Conservation (phyloP, 2,797 vertebrate species). For the Crocodylus rhombifer region DNA sequence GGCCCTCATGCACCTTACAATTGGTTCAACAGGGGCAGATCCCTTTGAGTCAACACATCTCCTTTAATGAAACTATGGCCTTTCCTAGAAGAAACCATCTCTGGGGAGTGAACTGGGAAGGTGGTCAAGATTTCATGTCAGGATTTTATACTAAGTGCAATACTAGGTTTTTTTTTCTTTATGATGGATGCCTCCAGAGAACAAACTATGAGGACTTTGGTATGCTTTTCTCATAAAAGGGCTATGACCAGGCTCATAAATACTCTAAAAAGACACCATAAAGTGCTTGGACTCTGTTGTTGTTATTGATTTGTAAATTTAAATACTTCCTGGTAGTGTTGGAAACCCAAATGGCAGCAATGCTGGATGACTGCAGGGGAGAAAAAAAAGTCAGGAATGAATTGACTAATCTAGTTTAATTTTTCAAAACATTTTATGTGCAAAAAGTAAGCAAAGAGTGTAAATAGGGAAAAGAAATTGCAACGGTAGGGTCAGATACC, state of each 20-base stretch:
- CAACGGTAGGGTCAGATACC: neutral
- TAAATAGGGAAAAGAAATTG: neutral
- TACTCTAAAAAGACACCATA: neutral
- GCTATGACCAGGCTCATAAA: neutral
- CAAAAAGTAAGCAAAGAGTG: neutral
- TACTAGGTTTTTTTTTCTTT: neutral
- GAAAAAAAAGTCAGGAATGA: neutral
- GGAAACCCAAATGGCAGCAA: neutral
- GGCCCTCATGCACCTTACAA: neutral
- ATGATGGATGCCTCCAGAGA: neutral
- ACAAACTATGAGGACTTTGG: neutral
- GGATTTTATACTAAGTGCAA: neutral
- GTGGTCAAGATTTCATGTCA: neutral
- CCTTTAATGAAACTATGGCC: neutral
- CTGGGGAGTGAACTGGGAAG: neutral
- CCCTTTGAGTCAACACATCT: neutral
- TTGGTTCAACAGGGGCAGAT: neutral
- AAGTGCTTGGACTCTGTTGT: neutral
- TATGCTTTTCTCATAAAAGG: neutral
- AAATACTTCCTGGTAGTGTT: neutral
- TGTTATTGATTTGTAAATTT: neutral
- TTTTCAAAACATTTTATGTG: neutral
- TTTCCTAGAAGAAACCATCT: neutral
- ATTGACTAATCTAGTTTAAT: fast-evolving
- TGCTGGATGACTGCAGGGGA: neutral